Evolutionary conservation across 2,888 invertebrate species (phyloP), one percentile per base, ranked within the genome.

Genomic region (Homarus gammarus): DNA sequence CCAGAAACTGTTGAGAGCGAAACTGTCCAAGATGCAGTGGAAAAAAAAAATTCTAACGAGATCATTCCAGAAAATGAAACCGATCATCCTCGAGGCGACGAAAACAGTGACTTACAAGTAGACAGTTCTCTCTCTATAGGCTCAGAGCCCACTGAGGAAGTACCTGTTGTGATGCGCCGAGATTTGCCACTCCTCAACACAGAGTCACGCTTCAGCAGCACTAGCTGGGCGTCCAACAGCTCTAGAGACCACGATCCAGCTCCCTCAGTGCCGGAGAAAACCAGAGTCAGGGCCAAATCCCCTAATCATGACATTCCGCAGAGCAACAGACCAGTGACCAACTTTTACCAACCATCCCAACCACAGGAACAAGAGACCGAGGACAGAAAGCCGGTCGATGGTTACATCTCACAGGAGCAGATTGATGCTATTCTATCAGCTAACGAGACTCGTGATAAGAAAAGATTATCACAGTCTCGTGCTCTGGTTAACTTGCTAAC

Each of bases 291-390:
- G n/a, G 78, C 61, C 22, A 84, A n/a, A 40, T 89, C 89, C n/a
- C 89, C 89, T 22, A 64, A 36, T 22, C 81, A 89, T 44, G 89
- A 89, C 73, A 44, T 84, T 18, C 89, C 89, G n/a, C 84, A 81
- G 61, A 84, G 56, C 73, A 89, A 89, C 72, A 36, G 73, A 38
- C 89, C 89, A 8, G 89, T 89, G 33, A 87, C 87, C 27, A 72
- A 64, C 27, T 1, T 77, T 6, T 64, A 61, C 0, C 15, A 31
- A n/a, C 12, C 12, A n/a, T n/a, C 8, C 10, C 31, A 0, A 1
- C 12, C 38, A 2, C 56, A 89, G 27, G 78, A 82, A 18, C 77
- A 38, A 0, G 72, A 31, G 27, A 40, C 27, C 1, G 78, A 27
- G 38, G 56, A 72, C 12, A 79, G 2, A 1, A 61, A 40, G n/a